Base-by-base conservation (phyloP, 2,888 invertebrate genomes). In the Palloptera scutellata region DNA sequence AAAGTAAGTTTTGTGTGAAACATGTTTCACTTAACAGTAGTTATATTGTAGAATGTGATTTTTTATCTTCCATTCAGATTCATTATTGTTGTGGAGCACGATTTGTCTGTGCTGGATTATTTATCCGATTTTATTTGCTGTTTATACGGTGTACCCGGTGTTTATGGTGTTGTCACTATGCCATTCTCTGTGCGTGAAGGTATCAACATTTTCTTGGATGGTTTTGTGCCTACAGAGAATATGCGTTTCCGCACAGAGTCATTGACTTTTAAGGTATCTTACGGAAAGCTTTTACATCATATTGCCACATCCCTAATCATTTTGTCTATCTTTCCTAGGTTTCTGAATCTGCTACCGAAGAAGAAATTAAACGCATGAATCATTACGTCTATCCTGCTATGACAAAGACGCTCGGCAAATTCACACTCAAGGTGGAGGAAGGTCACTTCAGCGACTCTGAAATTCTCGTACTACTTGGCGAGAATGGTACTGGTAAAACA, bases 101-200 rank as follows among this genome's bases (percentile, higher is more conserved):
- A 99, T 88, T 89, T 99, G 86, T 98, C 98, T 67, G 98, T 99
- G 53, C 86, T 99, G 81, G 99, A 99, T 86, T 99, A 99, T 85
- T 88, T 99, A 66, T 98, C 98, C 8, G 99, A 99, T 86, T 99
- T 98, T 82, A 98, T 99, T 83, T 99, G 99, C 86, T 96, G 97
- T 83, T 87, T 99, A 65, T 99, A 99, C 85, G 99, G 99, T 66
- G 93, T 97, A 63, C 99, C 99, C 70, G 98, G 98, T 78, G 98
- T 97, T 77, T 99, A 99, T 85, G 99, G 99, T 76, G 99, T 99
- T 65, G 99, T 99, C 70, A 99, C 99, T 84, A 96, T 98, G 96
- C 99, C 99, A 62, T 98, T 97, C 88, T 98, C 98, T 30, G 99
- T 99, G 9, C 89, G 99, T 78, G 99, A 99, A 94, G 99, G 98